Conservation (phyloP, 2,113 vertebrate species). For the Picathartes gymnocephalus region DNA sequence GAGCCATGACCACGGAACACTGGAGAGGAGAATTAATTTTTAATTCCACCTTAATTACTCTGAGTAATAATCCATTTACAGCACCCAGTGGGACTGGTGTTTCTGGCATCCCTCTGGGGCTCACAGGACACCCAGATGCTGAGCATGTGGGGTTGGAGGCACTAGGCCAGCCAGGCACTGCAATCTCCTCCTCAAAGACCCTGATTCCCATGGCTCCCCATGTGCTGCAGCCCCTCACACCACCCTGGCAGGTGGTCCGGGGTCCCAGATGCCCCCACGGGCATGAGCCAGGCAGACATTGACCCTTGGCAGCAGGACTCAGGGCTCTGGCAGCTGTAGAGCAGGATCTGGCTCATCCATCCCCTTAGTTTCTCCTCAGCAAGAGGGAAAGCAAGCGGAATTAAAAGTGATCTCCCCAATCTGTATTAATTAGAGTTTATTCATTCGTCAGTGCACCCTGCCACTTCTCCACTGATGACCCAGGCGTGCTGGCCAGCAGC, state of each 20-base stretch:
- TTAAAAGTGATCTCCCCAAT: conserved; percentile 55
- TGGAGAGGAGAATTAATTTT: conserved; percentile 78
- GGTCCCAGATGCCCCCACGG: background rate
- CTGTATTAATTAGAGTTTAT: conserved; percentile 67
- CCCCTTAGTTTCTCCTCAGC: background rate
- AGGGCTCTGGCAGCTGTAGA: background rate
- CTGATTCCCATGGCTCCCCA: rapidly evolving
- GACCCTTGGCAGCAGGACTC: background rate
- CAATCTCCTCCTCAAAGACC: background rate
- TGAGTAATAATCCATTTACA: conserved; percentile 71
- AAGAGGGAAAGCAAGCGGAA: conserved; percentile 29
- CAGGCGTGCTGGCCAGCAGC: rapidly evolving
- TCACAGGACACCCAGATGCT: background rate
- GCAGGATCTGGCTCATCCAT: background rate
- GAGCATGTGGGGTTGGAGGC: background rate
- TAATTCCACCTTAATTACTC: conserved; percentile 80
- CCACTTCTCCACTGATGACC: conserved; percentile 13
- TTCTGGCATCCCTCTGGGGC: background rate
- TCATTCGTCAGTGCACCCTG: conserved; percentile 31
- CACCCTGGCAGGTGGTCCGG: too few species aligned
- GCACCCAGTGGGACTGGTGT: background rate
- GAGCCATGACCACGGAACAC: conserved; percentile 50
- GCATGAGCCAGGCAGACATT: background rate
- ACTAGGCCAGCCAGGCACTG: background rate
- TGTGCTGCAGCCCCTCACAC: background rate